phyloP scores from a whole-genome alignment of 2,797 vertebrate genomes.

The Margarornis squamiger region DNA sequence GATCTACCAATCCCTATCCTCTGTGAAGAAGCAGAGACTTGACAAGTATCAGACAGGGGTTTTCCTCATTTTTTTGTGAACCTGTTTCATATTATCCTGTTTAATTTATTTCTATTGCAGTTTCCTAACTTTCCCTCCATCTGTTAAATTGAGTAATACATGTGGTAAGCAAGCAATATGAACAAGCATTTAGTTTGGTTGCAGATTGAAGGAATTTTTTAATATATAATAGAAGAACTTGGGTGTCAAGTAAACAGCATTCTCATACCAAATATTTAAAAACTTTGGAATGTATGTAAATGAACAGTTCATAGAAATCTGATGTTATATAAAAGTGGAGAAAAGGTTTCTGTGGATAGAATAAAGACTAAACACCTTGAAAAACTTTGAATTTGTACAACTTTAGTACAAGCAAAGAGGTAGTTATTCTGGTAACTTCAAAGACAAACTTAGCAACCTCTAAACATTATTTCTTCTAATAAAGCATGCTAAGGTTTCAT shows the following conservation, averaged over 20 bases:
- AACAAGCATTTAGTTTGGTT: background rate
- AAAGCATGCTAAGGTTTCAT: background rate
- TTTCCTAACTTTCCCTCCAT: background rate
- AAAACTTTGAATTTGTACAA: background rate
- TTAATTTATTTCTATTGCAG: background rate
- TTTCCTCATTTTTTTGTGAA: background rate
- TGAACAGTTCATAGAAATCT: background rate
- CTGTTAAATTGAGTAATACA: background rate
- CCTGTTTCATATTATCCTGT: background rate
- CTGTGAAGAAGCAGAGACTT: background rate
- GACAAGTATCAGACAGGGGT: background rate
- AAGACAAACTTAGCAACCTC: background rate
- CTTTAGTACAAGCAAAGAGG: background rate
- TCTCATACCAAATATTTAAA: background rate
- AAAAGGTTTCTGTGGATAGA: background rate
- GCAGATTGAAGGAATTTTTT: background rate
- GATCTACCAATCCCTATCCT: background rate
- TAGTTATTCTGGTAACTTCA: background rate
- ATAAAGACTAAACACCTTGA: background rate
- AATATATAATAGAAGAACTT: background rate
- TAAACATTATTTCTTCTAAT: background rate
- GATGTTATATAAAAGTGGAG: background rate
- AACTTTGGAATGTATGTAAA: background rate
- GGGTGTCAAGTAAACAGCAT: background rate
- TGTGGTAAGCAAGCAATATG: background rate